Evolutionary conservation across 2,113 vertebrate species (phyloP), one percentile per base, ranked within the genome.

Genomic region (Pseudolaguvia tuberculata): DNA sequence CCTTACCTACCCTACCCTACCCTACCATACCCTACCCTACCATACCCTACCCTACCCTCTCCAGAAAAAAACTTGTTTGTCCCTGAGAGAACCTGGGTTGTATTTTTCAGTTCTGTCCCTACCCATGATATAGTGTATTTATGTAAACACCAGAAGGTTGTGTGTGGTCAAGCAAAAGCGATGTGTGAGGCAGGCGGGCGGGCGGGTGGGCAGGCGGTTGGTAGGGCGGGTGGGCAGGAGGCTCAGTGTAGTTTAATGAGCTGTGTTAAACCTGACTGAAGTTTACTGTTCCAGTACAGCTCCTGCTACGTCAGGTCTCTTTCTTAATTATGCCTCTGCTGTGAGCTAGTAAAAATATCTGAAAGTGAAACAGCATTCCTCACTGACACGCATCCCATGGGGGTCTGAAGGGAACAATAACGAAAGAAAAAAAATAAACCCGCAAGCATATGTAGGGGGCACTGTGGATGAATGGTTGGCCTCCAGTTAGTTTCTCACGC

Each of bases 381-480:
- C 72, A 58, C 59, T 7, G 70, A 53, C 35, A 84, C 79, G 77
- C 81, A 77, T 85, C 85, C 83, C 78, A 75, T 81, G 82, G 80
- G 80, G 86, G 82, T 78, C 78, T 84, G 77, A 81, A 88, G 87
- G 87, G 83, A 89, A 87, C 87, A 88, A 87, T 47, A 73, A 35
- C 29, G 29, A 57, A 53, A 63, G 25, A 48, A 73, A 83, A 86
- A 84, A 65, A 4, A 5, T 35, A 3, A 3, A 3, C 6, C 6
- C 6, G 3, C 3, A 35, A 35, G 3, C 3, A 6, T 35, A 35
- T 35, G 31, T 35, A 35, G 31, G 31, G 31, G 31, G 31, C 31
- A 35, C 3, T 35, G 31, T 35, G 31, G 31, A 35, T 4, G 3
- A 35, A 35, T 35, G 31, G 31, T 42, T 42, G 5, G 8, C 39